These are phyloP conservation scores for Tenthredo notha DNA, from an alignment of 2,888 invertebrate species.

Conservation along the genomic window DNA sequence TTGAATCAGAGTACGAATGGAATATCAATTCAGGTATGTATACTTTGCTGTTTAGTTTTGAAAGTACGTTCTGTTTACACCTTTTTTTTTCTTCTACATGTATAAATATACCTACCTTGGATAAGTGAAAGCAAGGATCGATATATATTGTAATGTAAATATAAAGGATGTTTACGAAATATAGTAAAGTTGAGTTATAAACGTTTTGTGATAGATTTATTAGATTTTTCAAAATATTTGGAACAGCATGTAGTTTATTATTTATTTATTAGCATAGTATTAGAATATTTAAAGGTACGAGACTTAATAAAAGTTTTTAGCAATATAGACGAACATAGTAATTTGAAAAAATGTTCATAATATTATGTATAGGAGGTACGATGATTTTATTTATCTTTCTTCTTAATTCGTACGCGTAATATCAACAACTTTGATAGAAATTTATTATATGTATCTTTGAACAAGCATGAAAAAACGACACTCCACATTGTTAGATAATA, in stretches of 20 bases:
- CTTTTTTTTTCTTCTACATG: too few relatives aligned
- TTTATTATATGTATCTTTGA: conserved; percentile 17
- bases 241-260: conserved; percentile 52
- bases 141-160: background rate
- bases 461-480: conserved; percentile 51
- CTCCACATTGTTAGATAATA: conserved; percentile 16
- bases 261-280: conserved; percentile 8
- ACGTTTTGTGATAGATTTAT: conserved; percentile 55
- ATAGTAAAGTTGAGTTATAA: background rate
- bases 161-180: background rate
- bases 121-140: background rate
- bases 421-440: conserved; percentile 44
- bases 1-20: background rate
- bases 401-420: conserved; percentile 30
- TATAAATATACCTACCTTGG: too few relatives aligned
- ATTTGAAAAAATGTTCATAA: conserved; percentile 46
- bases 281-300: conserved; percentile 48
- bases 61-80: background rate
- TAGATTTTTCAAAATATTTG: conserved; percentile 55
- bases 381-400: conserved; percentile 20
- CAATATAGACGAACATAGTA: conserved; percentile 49
- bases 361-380: conserved; percentile 19
- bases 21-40: background rate
- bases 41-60: background rate
- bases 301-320: conserved; percentile 53